These are phyloP conservation scores for Paratilapia polleni DNA, from an alignment of 2,113 vertebrate species.

Conservation along the genomic window DNA sequence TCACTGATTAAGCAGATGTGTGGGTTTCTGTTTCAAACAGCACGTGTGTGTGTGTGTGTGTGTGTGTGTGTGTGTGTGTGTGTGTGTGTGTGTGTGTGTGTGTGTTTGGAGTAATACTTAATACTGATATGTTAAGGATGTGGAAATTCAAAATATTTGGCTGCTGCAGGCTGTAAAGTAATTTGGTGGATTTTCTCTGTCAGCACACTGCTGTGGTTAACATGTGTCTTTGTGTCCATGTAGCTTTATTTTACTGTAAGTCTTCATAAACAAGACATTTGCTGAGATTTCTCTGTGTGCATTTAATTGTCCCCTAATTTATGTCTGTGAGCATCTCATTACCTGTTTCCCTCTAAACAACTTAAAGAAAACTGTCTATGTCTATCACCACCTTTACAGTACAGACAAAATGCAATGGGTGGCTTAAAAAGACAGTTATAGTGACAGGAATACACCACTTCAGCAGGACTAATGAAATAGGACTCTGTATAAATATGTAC, in stretches of 20 bases:
- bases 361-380: background rate
- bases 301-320: constrained; percentile 35
- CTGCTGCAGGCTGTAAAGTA: constrained; percentile 54
- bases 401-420: background rate
- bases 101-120: constrained; percentile 18
- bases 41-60: background rate
- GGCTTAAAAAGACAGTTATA: background rate
- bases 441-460: background rate
- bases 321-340: constrained; percentile 11
- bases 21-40: constrained; percentile 40
- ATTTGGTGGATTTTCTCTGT: constrained; percentile 56
- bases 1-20: constrained; percentile 38
- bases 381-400: background rate
- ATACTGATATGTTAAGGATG: constrained; percentile 41
- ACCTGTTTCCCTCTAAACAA: constrained; percentile 12
- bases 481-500: constrained; percentile 3
- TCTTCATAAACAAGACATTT: constrained; percentile 35
- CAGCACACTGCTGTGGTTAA: constrained; percentile 46
- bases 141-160: constrained; percentile 54
- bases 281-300: constrained; percentile 30
- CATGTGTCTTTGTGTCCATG: constrained; percentile 33
- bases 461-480: background rate
- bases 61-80: background rate
- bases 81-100: background rate
- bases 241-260: constrained; percentile 47